Percentiles rank a stretch among this genome's conserved stretches.
phyloP scores from a whole-genome alignment of 2,888 invertebrate species.

The Diarsia rubi region DNA sequence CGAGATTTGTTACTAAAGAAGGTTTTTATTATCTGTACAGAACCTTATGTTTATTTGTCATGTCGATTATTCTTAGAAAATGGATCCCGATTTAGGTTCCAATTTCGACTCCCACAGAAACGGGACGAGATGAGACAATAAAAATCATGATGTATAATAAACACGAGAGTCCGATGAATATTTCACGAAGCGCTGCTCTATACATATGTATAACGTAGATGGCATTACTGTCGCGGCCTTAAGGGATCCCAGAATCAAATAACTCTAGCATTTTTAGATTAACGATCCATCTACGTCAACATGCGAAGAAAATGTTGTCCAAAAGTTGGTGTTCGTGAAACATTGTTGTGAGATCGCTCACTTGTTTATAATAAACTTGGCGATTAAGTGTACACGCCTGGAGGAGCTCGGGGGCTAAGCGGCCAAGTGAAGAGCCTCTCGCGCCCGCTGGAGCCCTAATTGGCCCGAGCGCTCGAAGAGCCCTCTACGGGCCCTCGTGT shows the following conservation, averaged over 20 bases:
- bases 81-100: not conserved
- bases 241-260: slow-evolving; percentile 35
- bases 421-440: slow-evolving; percentile 66
- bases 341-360: slow-evolving; percentile 36
- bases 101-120: slow-evolving; percentile 6
- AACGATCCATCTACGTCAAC: slow-evolving; percentile 39
- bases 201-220: slow-evolving; percentile 30
- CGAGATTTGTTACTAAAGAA: not conserved
- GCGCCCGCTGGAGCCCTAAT: slow-evolving; percentile 66
- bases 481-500: slow-evolving; percentile 60
- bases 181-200: slow-evolving; percentile 61
- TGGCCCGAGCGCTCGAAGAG: slow-evolving; percentile 71
- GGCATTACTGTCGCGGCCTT: slow-evolving; percentile 26
- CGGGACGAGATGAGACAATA: slow-evolving; percentile 6
- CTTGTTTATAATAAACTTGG: slow-evolving; percentile 57
- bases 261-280: slow-evolving; percentile 28
- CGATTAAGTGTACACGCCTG: slow-evolving; percentile 61
- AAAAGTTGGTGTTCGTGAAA: slow-evolving; percentile 34
- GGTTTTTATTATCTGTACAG: not conserved
- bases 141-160: slow-evolving; percentile 42
- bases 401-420: slow-evolving; percentile 62
- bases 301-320: slow-evolving; percentile 30
- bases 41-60: slow-evolving; percentile 4
- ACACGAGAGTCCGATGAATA: slow-evolving; percentile 58
- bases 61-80: not conserved